Base-by-base conservation (phyloP, 37 sponge, comb jelly and placozoan species). In the Geodia barretti region DNA sequence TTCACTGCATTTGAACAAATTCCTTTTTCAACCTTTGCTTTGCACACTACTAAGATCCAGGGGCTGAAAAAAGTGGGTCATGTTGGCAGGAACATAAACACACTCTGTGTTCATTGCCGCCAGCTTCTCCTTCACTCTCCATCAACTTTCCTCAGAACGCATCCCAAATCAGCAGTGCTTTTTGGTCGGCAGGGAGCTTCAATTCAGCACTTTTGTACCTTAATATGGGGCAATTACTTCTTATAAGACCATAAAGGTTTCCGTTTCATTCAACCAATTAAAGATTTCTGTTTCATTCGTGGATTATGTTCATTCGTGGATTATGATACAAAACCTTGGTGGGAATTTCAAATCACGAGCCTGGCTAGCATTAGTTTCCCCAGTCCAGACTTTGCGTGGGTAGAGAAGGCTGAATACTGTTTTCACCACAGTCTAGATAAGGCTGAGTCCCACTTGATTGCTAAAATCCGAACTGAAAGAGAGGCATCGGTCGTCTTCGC, bases 111-210 rank as follows among this genome's bases (percentile, higher is more conserved):
- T 17, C 72, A 88, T 41, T 23, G 75, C 62, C 24, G 61, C 61
- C 65, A 87, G 60, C 39, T 74, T 63, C 41, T 31, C 31, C 41
- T 70, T 71, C 33, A 80, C 88, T 54, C 60, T 67, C 70, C 35
- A 76, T 87, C 88, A 87, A 81, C 61, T 86, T 80, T 4, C 87
- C 87, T 64, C 64, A 79, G 34, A 86, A 86, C 28, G 73, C 80
- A 86, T 86, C 87, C 87, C 75, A 86, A 58, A 83, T 63, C n/a
- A 83, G 3, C 21, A 74, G 37, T 23, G 69, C 70, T 39, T 84
- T 58, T 76, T 84, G 76, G 41, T 61, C 76, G 14, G 69, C 17
- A 54, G 76, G 77, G 9, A 65, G 47, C n/a, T 76, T 40, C 29
- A 84, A 62, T 39, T 83, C 75, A 28, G 20, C 47, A 74, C 74